phyloP scores from a whole-genome alignment of 1,140 invertebrate genomes.

The Drosophila auraria region DNA sequence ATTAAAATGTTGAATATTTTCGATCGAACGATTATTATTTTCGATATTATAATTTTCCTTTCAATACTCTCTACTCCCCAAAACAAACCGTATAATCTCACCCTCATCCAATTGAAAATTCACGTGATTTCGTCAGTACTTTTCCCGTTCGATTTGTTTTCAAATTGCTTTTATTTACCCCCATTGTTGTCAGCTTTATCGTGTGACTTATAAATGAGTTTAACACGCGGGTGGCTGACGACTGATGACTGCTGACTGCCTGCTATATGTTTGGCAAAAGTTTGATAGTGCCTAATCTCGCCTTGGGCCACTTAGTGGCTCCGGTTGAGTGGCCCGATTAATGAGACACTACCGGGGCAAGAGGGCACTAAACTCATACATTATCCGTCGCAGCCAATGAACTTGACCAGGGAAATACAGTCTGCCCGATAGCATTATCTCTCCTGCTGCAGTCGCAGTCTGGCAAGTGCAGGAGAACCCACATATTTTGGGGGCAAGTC shows the following conservation, averaged over 20 bases:
- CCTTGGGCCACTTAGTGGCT: constrained; percentile 20
- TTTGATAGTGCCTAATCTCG: constrained; percentile 37
- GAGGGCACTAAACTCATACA: constrained; percentile 8
- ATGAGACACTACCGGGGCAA: background rate
- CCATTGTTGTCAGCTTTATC: constrained; percentile 42
- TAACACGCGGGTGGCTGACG: constrained; percentile 15
- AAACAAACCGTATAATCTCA: background rate
- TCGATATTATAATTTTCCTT: background rate
- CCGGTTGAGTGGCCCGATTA: constrained; percentile 33
- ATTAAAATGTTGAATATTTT: too few relatives aligned
- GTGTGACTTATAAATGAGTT: constrained; percentile 54
- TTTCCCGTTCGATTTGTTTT: constrained; percentile 24
- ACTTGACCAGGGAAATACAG: constrained; percentile 15
- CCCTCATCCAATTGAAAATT: background rate
- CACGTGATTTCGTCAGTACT: constrained; percentile 22
- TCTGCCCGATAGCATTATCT: constrained; percentile 24
- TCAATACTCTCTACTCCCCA: background rate
- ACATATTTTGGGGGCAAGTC: background rate
- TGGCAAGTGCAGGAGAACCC: background rate
- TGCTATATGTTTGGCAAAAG: constrained; percentile 30
- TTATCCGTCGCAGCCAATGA: constrained; percentile 18
- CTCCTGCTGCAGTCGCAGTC: constrained; percentile 7
- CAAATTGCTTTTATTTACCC: constrained; percentile 35
- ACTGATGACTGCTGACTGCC: background rate
- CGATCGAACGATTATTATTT: too few relatives aligned